Percentiles rank a stretch among this genome's conserved stretches.
phyloP scores from a whole-genome alignment of 1,140 invertebrate species.

The Diprion similis region DNA sequence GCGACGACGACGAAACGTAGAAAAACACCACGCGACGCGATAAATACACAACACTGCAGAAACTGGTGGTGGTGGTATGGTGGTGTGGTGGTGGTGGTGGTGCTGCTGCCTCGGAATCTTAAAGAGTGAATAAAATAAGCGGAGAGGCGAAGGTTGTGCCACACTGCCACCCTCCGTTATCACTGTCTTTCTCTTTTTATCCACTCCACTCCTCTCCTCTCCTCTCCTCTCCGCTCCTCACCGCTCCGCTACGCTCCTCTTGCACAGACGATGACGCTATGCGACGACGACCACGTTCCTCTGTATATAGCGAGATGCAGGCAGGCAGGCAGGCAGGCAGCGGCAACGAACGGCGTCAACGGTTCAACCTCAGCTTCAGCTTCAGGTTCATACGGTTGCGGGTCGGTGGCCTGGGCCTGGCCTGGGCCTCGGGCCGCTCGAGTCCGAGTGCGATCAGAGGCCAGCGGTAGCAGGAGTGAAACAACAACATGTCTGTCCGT shows the following conservation, averaged over 20 bases:
- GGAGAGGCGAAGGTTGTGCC: not conserved
- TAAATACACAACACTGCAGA: too few relatives aligned
- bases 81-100: too few relatives aligned
- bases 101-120: too few relatives aligned
- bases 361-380: not conserved
- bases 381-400: not conserved
- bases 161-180: not conserved
- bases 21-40: too few relatives aligned
- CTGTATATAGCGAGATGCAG: not conserved
- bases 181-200: constrained; percentile 15
- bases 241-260: not conserved
- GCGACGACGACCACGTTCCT: not conserved
- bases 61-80: too few relatives aligned
- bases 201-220: not conserved
- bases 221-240: not conserved
- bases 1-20: too few relatives aligned
- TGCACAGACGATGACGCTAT: not conserved
- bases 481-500: constrained; percentile 1
- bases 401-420: constrained; percentile 1
- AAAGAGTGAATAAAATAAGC: not conserved
- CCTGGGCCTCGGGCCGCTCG: not conserved
- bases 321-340: too few relatives aligned
- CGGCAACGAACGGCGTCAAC: not conserved
- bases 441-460: constrained; percentile 6
- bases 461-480: not conserved